Evolutionary conservation across 1,140 invertebrate species (phyloP).

Genomic region (Marisa cornuarietis): DNA sequence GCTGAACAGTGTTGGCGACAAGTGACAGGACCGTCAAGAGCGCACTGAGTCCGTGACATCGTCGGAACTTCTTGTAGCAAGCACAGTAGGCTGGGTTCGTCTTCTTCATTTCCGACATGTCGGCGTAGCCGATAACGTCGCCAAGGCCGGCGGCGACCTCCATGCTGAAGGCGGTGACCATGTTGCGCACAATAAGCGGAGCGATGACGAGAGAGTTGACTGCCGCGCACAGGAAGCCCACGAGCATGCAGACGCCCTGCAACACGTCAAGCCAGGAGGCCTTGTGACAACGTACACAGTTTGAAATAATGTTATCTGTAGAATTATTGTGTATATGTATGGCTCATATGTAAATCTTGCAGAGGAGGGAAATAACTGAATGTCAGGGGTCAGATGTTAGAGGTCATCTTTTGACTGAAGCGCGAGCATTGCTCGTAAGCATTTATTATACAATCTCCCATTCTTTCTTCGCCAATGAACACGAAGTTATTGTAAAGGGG

Average conservation of each 20-base stretch:
- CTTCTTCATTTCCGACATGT: conserved; percentile 31
- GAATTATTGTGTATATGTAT: no score
- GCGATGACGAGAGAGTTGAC: conserved; percentile 31
- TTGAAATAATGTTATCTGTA: neutral
- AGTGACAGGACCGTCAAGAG: conserved; percentile 26
- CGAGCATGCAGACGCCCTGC: conserved; percentile 21
- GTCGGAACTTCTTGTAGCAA: conserved; percentile 31
- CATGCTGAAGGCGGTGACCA: conserved; percentile 36
- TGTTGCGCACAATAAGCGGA: conserved; percentile 34
- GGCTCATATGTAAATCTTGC: no score
- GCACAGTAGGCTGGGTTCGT: conserved; percentile 19
- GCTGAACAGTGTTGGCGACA: conserved; percentile 19
- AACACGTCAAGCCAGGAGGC: neutral
- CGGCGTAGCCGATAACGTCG: conserved; percentile 37
- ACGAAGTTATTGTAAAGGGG: no score
- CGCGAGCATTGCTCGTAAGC: no score
- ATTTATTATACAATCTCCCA: no score
- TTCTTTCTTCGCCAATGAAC: no score
- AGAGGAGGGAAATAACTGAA: no score
- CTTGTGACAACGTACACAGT: neutral
- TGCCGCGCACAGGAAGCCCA: conserved; percentile 25
- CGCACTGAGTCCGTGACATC: conserved; percentile 29
- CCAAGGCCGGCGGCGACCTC: conserved; percentile 36
- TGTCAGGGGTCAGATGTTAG: no score
- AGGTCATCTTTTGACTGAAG: no score